Evolutionary conservation across 2,888 invertebrate genomes (phyloP).

Genomic region (Molorchus minor): DNA sequence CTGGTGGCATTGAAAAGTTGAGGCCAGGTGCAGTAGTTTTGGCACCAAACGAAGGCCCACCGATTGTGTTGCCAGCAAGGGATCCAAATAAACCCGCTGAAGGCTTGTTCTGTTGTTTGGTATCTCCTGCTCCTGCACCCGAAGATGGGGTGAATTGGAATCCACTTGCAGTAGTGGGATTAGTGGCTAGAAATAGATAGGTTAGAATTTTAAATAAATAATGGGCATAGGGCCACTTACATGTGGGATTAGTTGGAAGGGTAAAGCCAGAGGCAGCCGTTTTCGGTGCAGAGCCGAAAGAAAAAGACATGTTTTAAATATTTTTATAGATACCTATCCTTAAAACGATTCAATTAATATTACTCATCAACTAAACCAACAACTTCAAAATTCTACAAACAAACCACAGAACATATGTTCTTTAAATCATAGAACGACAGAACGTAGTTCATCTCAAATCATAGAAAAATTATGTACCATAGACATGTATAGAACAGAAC

Average conservation of each 20-base stretch:
- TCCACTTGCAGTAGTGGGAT: slow-evolving; percentile 32
- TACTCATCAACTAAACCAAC: too few species aligned
- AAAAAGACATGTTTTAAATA: slow-evolving; percentile 56
- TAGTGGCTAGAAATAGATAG: slow-evolving; percentile 24
- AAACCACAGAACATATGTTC: too few species aligned
- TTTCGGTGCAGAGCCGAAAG: slow-evolving; percentile 50
- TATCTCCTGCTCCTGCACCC: slow-evolving; percentile 43
- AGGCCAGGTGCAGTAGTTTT: slow-evolving; percentile 36
- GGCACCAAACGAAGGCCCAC: slow-evolving; percentile 19
- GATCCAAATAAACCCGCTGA: slow-evolving; percentile 29
- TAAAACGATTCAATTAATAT: too few species aligned
- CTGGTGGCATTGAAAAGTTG: slow-evolving; percentile 56
- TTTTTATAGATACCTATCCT: too few species aligned
- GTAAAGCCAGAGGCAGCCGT: slow-evolving; percentile 55
- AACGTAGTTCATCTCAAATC: too few species aligned
- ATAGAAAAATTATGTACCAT: too few species aligned
- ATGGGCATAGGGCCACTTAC: slow-evolving; percentile 20
- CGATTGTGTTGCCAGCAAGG: neutral
- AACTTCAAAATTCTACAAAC: too few species aligned
- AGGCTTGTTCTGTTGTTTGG: slow-evolving; percentile 34
- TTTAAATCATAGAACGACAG: too few species aligned
- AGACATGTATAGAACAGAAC: too few species aligned
- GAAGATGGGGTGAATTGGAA: slow-evolving; percentile 36
- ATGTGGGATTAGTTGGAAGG: slow-evolving; percentile 55
- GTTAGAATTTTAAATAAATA: slow-evolving; percentile 6